These are phyloP conservation scores for Zhuqinia jingwanae DNA, from an alignment of 2,888 invertebrate genomes.

Conservation along the genomic window DNA sequence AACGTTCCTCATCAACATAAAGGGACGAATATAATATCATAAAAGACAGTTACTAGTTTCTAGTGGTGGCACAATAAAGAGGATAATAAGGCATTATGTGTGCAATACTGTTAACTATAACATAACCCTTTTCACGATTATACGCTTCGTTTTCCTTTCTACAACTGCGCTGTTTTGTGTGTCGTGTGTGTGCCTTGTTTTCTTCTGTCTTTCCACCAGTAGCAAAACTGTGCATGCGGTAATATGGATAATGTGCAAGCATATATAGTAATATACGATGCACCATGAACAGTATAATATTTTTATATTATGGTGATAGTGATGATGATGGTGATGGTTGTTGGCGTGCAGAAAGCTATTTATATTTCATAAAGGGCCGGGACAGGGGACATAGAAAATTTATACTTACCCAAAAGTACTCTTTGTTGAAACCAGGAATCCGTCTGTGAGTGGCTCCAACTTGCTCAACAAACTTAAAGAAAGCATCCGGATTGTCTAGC, in stretches of 20 bases:
- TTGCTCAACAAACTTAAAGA: slow-evolving; percentile 90
- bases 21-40: background rate
- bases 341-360: background rate
- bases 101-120: background rate
- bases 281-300: no score
- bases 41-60: slow-evolving; percentile 5
- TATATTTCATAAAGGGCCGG: slow-evolving; percentile 24
- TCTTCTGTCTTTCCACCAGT: background rate
- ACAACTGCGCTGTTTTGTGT: background rate
- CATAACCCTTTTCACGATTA: slow-evolving; percentile 30
- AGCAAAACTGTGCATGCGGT: no score
- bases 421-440: slow-evolving; percentile 92
- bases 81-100: background rate
- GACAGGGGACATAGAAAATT: slow-evolving; percentile 29
- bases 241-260: background rate
- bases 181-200: background rate
- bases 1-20: background rate
- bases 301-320: no score
- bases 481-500: slow-evolving; percentile 91
- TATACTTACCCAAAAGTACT: slow-evolving; percentile 91
- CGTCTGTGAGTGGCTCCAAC: slow-evolving; percentile 91
- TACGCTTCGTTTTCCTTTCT: slow-evolving; percentile 6
- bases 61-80: background rate
- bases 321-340: background rate
- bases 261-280: no score